These are phyloP conservation scores for Pachyrhynchus sulphureomaculatus DNA, from an alignment of 1,140 invertebrate species.

Conservation along the genomic window DNA sequence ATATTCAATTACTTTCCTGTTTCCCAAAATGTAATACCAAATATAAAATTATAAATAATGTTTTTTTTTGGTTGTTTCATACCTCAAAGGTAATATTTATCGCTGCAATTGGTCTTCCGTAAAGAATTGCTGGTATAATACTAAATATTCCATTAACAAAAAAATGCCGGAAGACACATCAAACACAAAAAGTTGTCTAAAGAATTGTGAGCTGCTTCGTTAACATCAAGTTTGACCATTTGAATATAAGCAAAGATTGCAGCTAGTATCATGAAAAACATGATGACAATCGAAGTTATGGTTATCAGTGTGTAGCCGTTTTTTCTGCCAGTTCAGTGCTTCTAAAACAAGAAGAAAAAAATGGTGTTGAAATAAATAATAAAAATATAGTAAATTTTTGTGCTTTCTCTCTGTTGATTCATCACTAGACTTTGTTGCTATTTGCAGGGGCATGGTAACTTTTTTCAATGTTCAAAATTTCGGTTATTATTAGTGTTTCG, in stretches of 20 bases:
- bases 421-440: no score
- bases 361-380: not conserved
- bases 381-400: not conserved
- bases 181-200: slow-evolving; percentile 71
- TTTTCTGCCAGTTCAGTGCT: slow-evolving; percentile 10
- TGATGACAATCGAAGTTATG: slow-evolving; percentile 24
- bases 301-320: slow-evolving; percentile 25
- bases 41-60: no score
- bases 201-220: slow-evolving; percentile 64
- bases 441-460: no score
- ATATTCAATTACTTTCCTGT: no score
- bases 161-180: slow-evolving; percentile 70
- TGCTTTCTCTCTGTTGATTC: not conserved
- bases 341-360: not conserved
- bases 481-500: no score
- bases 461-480: no score
- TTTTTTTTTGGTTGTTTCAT: no score
- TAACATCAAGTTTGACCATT: slow-evolving; percentile 61
- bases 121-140: slow-evolving; percentile 61
- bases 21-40: no score
- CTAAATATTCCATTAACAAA: slow-evolving; percentile 69
- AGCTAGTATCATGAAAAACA: slow-evolving; percentile 33
- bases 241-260: slow-evolving; percentile 33
- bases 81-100: slow-evolving; percentile 60
- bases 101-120: slow-evolving; percentile 56